Conservation (phyloP, 1,140 invertebrate genomes). For the Drosophila lacertosa region DNA sequence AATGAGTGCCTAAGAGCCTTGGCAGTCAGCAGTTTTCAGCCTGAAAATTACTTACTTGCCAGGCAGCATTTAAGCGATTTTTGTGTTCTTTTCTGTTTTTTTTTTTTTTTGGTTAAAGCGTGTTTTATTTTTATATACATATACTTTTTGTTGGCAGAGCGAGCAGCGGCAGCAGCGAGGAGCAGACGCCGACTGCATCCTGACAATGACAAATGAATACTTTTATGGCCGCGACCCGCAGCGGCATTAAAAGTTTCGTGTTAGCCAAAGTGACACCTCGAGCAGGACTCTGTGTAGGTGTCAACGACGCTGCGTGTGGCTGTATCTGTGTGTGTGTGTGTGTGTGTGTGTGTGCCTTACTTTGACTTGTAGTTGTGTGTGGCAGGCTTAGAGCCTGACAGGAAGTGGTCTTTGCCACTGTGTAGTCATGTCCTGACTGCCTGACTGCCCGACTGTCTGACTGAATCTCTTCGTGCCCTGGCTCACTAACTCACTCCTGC, state of each 20-base stretch:
- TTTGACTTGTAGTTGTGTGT: constrained; percentile 33
- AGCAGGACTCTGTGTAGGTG: constrained; percentile 29
- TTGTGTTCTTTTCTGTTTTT: constrained; percentile 43
- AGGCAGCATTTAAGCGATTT: constrained; percentile 50
- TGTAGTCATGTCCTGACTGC: constrained; percentile 64
- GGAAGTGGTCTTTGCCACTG: constrained; percentile 77
- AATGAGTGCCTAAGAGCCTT: constrained; percentile 65
- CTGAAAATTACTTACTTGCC: constrained; percentile 18
- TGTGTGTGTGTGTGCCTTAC: constrained; percentile 14
- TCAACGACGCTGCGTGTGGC: neutral
- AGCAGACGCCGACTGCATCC: constrained; percentile 42
- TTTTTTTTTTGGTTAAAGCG: constrained; percentile 44
- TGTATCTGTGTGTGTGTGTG: constrained; percentile 5
- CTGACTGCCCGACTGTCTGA: constrained; percentile 27
- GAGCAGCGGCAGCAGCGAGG: neutral
- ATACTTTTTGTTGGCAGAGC: neutral
- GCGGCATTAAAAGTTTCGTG: constrained; percentile 75
- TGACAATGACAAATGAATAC: constrained; percentile 82
- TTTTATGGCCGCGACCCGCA: constrained; percentile 75
- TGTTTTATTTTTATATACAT: neutral
- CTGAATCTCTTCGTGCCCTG: constrained; percentile 19
- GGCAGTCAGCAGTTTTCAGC: constrained; percentile 49
- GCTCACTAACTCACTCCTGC: constrained; percentile 10
- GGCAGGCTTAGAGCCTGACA: constrained; percentile 71
- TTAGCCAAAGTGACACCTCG: constrained; percentile 68